Percentiles rank a stretch among this genome's conserved stretches.
Evolutionary conservation across 2,888 invertebrate species (phyloP).

Genomic region (Acleris sparsana): DNA sequence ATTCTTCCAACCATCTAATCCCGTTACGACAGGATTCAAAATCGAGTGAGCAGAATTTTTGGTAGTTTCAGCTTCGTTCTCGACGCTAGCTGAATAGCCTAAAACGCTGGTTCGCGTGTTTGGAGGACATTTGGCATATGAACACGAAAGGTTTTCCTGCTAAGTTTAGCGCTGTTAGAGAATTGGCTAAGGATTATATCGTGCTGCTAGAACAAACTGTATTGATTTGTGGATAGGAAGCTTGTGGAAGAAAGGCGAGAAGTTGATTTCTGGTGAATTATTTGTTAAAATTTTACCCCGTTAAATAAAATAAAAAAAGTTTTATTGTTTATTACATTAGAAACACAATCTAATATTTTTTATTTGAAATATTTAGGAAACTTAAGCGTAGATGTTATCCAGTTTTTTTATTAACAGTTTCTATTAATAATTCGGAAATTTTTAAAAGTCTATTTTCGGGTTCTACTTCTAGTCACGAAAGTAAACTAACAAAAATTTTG

Average conservation of each 20-base stretch:
- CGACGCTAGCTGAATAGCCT: constrained; percentile 16
- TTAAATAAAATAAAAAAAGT: too few species aligned
- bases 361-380: too few species aligned
- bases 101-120: constrained; percentile 29
- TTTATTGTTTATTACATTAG: too few species aligned
- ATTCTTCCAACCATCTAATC: neutral
- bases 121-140: constrained; percentile 23
- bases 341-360: too few species aligned
- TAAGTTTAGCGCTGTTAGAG: constrained; percentile 27
- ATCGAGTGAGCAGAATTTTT: constrained; percentile 3
- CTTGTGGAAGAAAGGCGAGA: neutral
- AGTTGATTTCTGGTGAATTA: too few species aligned
- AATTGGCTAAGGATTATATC: constrained; percentile 24
- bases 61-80: neutral
- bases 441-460: too few species aligned
- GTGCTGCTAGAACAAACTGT: constrained; percentile 1
- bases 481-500: too few species aligned
- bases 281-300: too few species aligned
- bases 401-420: too few species aligned
- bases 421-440: too few species aligned
- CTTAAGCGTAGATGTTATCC: too few species aligned
- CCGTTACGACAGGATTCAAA: neutral
- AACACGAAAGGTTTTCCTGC: constrained; percentile 22
- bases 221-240: constrained; percentile 19
- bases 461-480: too few species aligned